Evolutionary conservation across 2,113 vertebrate species (phyloP).

Genomic region (Indri indri): DNA sequence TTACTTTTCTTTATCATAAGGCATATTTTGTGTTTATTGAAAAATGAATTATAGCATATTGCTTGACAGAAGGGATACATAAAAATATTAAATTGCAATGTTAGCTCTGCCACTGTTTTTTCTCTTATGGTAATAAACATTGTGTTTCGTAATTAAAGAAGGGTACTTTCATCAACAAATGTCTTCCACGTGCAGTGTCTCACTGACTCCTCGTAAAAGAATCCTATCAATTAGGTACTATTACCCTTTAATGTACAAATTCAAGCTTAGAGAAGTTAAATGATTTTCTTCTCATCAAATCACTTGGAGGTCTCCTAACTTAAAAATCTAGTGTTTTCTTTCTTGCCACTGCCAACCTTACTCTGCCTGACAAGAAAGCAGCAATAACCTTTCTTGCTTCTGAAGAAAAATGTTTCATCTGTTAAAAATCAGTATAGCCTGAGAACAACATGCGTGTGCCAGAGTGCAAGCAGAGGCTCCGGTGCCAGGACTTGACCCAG

Average conservation of each 20-base stretch:
- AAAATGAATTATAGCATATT: neutral
- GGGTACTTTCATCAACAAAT: neutral
- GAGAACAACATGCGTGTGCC: neutral
- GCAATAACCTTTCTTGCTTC: neutral
- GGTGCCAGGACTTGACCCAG: neutral
- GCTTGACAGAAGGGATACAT: slow-evolving; percentile 13
- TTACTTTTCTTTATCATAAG: slow-evolving; percentile 1
- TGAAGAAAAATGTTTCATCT: neutral
- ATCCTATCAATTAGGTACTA: neutral
- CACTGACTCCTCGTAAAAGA: neutral
- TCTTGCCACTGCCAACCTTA: neutral
- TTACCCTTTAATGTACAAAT: neutral
- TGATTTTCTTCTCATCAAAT: neutral
- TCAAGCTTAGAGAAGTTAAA: slow-evolving; percentile 5
- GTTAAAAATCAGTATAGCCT: neutral
- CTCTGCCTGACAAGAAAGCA: neutral
- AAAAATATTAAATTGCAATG: neutral
- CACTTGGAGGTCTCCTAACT: neutral
- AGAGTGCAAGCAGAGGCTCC: neutral
- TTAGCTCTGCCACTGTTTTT: neutral
- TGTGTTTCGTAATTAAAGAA: slow-evolving; percentile 3
- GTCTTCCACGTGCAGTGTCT: neutral
- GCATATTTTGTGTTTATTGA: slow-evolving; percentile 6
- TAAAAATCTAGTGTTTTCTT: slow-evolving; percentile 33
- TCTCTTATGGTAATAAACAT: neutral